Conservation (phyloP, 2,888 invertebrate species). For the Hydrotaea cyrtoneurina region DNA sequence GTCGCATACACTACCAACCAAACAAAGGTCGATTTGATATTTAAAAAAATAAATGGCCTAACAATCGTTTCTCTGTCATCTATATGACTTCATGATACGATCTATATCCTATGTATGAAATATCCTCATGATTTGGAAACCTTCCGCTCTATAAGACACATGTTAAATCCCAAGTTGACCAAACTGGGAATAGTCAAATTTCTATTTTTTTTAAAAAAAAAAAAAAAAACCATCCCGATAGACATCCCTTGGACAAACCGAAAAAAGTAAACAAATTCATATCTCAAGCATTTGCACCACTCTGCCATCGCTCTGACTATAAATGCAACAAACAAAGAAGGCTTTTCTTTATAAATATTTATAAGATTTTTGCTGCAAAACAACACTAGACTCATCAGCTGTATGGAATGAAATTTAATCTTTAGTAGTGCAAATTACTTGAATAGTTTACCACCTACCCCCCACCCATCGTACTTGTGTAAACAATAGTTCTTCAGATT, state of each 20-base stretch:
- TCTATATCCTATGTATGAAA: no score
- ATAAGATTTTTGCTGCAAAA: slow-evolving; percentile 9
- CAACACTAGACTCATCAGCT: neutral
- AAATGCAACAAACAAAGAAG: neutral
- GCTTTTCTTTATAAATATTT: slow-evolving; percentile 11
- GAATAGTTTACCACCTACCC: neutral
- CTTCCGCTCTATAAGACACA: no score
- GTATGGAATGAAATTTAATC: neutral
- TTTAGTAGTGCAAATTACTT: neutral
- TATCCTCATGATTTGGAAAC: no score
- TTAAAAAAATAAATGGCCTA: no score
- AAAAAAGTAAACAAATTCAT: neutral
- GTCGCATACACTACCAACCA: no score
- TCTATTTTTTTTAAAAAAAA: no score
- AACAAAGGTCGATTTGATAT: no score
- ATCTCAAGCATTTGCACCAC: slow-evolving; percentile 5
- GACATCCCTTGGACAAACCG: neutral
- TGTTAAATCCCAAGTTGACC: no score
- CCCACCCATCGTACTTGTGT: neutral
- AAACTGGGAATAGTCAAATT: no score
- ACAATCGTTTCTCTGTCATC: no score
- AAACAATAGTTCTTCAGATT: slow-evolving; percentile 10
- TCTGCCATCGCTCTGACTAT: neutral
- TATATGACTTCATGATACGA: no score
- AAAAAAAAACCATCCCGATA: no score